Base-by-base conservation (phyloP, 2,888 invertebrate species). In the Harpalus rufipes region DNA sequence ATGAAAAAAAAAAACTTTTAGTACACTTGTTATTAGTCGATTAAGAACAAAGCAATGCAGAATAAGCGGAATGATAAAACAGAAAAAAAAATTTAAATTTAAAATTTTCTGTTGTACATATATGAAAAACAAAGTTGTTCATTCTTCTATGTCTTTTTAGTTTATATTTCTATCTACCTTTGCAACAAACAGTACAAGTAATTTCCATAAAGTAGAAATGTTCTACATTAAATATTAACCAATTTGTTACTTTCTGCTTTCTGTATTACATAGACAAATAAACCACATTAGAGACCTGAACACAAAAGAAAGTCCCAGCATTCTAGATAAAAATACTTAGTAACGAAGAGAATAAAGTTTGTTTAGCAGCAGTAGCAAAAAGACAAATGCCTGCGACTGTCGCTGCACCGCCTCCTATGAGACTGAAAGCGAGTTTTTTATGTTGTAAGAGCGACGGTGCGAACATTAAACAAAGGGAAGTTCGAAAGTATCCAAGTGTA, bases 281-380 rank as follows among this genome's bases (percentile, higher is more conserved):
- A 68, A 68, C 68, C 32, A 68, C 68, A 39, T 68, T 68, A 39
- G 68, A 25, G 68, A 32, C n/a, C n/a, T 39, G 8, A 51, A 74
- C 44, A 74, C 44, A 74, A 74, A 74, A 74, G 44, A 74, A 74
- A 14, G 65, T 65, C 12, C 3, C 44, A 8, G 3, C 44, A 41
- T 41, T 16, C 12, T 18, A 44, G 44, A 74, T 74, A 74, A 74
- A 72, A 74, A 44, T 18, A 68, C 41, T 44, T 44, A 5, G 44
- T 12, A 44, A 21, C 7, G 32, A 7, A 68, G 39, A 68, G 68
- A 4, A 68, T 39, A 74, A 74, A 74, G 44, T 74, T 74, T 74
- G 72, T 74, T 74, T 44, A 74, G 72, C 16, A 74, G 72, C 72
- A 74, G 72, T 18, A 74, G 72, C 72, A 74, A 74, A 74, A 74